Percentiles rank a stretch among this genome's conserved stretches.
phyloP scores from a whole-genome alignment of 2,113 vertebrate genomes.

The Macquaria ambigua region DNA sequence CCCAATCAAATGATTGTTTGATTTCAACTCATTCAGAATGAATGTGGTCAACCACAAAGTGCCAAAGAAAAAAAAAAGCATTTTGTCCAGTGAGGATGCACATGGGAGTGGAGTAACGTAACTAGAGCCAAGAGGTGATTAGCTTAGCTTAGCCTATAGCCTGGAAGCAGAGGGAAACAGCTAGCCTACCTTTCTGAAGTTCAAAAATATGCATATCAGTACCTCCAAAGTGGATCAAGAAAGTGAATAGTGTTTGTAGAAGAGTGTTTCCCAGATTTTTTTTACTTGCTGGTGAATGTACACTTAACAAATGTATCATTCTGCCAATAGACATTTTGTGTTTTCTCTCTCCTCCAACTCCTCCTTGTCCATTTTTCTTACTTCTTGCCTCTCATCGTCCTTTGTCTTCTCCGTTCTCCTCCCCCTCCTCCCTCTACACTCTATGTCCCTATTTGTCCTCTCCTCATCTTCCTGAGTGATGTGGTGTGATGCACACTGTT shows the following conservation, averaged over 20 bases:
- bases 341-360: not conserved
- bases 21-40: not conserved
- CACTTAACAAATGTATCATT: not conserved
- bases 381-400: not conserved
- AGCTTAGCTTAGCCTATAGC: not conserved
- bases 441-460: conserved; percentile 4
- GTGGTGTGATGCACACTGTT: conserved; percentile 31
- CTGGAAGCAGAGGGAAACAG: not conserved
- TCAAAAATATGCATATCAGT: not conserved
- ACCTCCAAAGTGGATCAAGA: not conserved
- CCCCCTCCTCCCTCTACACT: not conserved
- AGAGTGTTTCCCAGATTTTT: not conserved
- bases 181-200: too few species aligned
- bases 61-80: not conserved
- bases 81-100: not conserved
- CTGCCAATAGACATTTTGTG: not conserved
- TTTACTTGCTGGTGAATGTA: not conserved
- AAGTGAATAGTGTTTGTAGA: not conserved
- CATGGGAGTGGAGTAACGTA: not conserved
- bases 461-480: conserved; percentile 12
- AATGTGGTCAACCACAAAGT: not conserved
- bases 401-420: not conserved
- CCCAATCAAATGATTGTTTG: not conserved
- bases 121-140: not conserved
- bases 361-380: not conserved